Conservation (phyloP, 1,140 invertebrate genomes). For the Brachionus plicatilis region DNA sequence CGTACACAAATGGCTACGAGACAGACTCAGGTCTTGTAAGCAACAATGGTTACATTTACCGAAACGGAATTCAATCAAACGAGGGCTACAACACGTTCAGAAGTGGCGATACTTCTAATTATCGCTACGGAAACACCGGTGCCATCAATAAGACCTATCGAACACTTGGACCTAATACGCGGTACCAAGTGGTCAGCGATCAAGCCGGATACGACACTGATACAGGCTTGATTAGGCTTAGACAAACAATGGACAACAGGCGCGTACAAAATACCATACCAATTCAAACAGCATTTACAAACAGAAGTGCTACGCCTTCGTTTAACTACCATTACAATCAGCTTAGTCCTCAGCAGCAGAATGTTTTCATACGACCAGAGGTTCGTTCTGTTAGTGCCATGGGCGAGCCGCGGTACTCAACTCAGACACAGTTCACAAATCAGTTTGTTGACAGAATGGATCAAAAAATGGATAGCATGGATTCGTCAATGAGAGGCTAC, state of each 20-base stretch:
- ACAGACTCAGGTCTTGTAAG: conserved; percentile 26
- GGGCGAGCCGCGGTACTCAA: not conserved
- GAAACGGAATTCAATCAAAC: not conserved
- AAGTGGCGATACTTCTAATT: not conserved
- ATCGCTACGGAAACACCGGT: conserved; percentile 22
- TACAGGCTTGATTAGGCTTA: conserved; percentile 13
- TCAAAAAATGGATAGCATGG: not conserved
- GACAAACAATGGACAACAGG: not conserved
- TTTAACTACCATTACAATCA: conserved; percentile 37
- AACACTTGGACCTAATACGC: conserved; percentile 5
- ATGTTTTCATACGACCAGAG: not conserved
- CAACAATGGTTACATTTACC: not conserved
- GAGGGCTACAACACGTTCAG: not conserved
- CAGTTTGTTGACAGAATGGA: conserved; percentile 1
- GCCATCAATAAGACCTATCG: conserved; percentile 12
- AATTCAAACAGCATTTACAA: not conserved
- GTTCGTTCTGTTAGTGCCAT: not conserved
- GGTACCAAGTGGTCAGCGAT: conserved; percentile 17
- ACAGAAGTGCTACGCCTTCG: conserved; percentile 4
- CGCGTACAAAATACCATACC: not conserved
- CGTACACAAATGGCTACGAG: conserved; percentile 22
- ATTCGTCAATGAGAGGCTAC: not conserved
- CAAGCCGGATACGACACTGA: conserved; percentile 35
- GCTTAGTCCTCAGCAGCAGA: not conserved
- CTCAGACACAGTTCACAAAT: not conserved